These are phyloP conservation scores for Tillus elongatus DNA, from an alignment of 2,888 invertebrate species.

Conservation along the genomic window DNA sequence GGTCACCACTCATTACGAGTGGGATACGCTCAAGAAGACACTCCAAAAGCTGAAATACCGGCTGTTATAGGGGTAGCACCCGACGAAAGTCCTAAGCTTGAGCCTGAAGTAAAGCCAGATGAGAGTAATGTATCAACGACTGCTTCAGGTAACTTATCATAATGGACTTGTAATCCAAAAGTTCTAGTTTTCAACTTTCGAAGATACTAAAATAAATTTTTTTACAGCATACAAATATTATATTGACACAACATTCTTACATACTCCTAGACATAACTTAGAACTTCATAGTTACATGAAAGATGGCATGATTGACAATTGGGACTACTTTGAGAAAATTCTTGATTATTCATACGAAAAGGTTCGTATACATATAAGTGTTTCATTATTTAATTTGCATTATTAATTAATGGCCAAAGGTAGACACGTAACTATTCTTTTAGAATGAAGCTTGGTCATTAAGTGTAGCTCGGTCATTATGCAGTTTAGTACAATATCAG, in stretches of 20 bases:
- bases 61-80: constrained; percentile 83
- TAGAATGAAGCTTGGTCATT: too few species aligned
- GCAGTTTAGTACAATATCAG: too few species aligned
- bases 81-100: constrained; percentile 55
- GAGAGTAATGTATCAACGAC: constrained; percentile 42
- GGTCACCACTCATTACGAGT: constrained; percentile 85
- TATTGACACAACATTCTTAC: constrained; percentile 88
- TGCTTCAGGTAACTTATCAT: constrained; percentile 29
- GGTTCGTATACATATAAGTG: too few species aligned
- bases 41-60: constrained; percentile 97
- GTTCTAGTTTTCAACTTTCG: too few species aligned
- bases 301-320: constrained; percentile 98
- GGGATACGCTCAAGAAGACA: constrained; percentile 96
- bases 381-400: constrained; percentile 4
- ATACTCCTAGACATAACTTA: constrained; percentile 81
- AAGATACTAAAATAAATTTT: too few species aligned
- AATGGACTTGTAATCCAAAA: constrained; percentile 7
- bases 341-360: constrained; percentile 89
- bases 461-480: too few species aligned
- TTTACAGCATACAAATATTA: constrained; percentile 57
- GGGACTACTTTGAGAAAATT: constrained; percentile 97
- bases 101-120: constrained; percentile 66
- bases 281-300: constrained; percentile 91
- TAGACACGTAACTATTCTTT: too few species aligned
- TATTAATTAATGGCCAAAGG: too few species aligned